Base-by-base conservation (phyloP, 1,140 invertebrate species). In the Panonychus citri region DNA sequence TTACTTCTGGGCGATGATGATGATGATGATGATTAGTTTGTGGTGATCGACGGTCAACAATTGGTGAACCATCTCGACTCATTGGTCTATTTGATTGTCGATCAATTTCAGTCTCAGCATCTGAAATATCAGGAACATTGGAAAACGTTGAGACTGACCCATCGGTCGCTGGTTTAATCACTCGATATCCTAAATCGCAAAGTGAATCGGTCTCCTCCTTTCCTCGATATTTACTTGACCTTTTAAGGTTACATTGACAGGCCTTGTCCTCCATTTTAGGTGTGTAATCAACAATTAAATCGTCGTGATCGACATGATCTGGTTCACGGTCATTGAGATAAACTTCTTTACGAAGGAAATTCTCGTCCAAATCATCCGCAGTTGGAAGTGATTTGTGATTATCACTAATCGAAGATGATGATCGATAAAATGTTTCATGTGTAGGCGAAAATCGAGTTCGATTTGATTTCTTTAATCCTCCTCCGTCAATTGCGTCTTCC, bases 111-210 rank as follows among this genome's bases (percentile, higher is more conserved):
- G 39, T 50, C 24, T n/a, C 50, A 13, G 8, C 46, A n/a, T 34
- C 21, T 24, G 13, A n/a, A 15, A 60, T 25, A 28, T 46, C 21
- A 8, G 55, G 55, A 15, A 60, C 59, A 30, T 60, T 54, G 19
- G 57, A 59, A 46, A 37, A 60, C 7, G 59, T 30, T 5, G 55
- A 49, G 17, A 60, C 59, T 13, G 58, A 48, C 13, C 59, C 59
- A 54, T 60, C 50, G 43, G 48, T 28, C 5, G 15, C 43, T n/a
- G 54, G 25, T 28, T 30, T 55, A 19, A 55, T 55, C 4, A 55
- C 54, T 5, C 27, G 28, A n/a, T 39, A 54, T 19, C 30, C 53
- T 5, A 24, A 17, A 7, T 39, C n/a, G 15, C 17, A n/a, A n/a
- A n/a, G n/a, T n/a, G n/a, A n/a, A n/a, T n/a, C n/a, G n/a, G n/a